Evolutionary conservation across 2,888 invertebrate genomes (phyloP), one percentile per base, ranked within the genome.

Genomic region (Epiblema foenella): DNA sequence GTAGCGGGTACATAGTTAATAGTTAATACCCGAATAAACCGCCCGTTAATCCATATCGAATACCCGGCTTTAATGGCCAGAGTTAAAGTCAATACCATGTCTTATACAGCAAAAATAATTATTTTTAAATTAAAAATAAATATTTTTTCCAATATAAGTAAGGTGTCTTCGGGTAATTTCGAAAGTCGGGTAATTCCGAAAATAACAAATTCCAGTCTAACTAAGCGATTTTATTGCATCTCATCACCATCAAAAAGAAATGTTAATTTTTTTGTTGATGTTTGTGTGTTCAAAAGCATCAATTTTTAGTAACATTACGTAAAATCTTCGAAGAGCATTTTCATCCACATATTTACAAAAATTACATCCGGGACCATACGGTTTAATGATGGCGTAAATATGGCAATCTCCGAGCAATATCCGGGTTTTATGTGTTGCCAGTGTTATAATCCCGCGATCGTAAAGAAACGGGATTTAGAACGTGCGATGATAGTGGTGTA

Each of bases 1-100:
- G 66, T 70, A 65, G 20, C 65, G 33, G 39, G 60, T 29, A 65
- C 54, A 65, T 59, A 46, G 70, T 58, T 59, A 42, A 29, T 2
- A 8, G 29, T n/a, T 24, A 24, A 4, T 15, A 10, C 37, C 58
- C 37, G 37, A n/a, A 46, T 46, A 37, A n/a, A 39, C 17, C 15
- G 7, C 24, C 24, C 1, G 58, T 33, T 51, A 37, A 51, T 46
- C 60, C 37, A n/a, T 39, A 62, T 69, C 62, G 56, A 56, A 69
- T 58, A 65, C 52, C 64, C 64, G 29, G 24, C 63, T 69, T 57
- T 58, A 42, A n/a, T n/a, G 2, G n/a, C 20, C 8, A n/a, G n/a
- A 46, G 24, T 46, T 5, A 0, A 11, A 57, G 17, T 37, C 24
- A 10, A 24, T 59, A 24, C 24, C 24, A n/a, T n/a, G n/a, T n/a